phyloP scores from a whole-genome alignment of 1,140 invertebrate genomes.

The Atta colombica region DNA sequence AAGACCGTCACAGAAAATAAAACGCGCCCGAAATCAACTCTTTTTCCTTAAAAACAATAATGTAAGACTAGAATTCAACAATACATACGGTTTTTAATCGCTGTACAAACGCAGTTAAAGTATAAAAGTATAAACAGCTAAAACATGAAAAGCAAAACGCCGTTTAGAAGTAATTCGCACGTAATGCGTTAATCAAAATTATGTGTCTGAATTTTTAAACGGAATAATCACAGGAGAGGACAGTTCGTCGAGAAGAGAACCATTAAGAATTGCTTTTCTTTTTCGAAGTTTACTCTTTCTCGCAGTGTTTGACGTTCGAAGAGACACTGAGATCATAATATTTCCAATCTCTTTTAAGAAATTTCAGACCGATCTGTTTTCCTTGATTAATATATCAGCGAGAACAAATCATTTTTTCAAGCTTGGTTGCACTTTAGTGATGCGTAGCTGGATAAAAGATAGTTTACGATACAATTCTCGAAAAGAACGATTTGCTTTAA shows the following conservation, averaged over 20 bases:
- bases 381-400: background rate
- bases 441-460: background rate
- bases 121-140: conserved; percentile 86
- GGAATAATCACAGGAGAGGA: conserved; percentile 17
- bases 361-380: conserved; percentile 7
- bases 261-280: conserved; percentile 29
- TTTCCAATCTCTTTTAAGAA: conserved; percentile 43
- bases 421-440: background rate
- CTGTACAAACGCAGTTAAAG: conserved; percentile 77
- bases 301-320: background rate
- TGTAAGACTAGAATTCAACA: conserved; percentile 86
- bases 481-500: too few species aligned
- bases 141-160: conserved; percentile 80
- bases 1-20: conserved; percentile 63
- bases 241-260: background rate
- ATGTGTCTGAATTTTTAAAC: conserved; percentile 12
- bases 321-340: background rate
- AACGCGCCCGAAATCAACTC: conserved; percentile 65
- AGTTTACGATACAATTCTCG: too few species aligned
- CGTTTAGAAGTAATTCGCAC: conserved; percentile 69
- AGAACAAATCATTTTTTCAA: conserved; percentile 24
- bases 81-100: conserved; percentile 83
- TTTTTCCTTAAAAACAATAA: conserved; percentile 79
- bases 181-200: background rate
- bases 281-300: background rate